Conservation (phyloP, 1,140 invertebrate species). For the Teleopsis dalmanni region DNA sequence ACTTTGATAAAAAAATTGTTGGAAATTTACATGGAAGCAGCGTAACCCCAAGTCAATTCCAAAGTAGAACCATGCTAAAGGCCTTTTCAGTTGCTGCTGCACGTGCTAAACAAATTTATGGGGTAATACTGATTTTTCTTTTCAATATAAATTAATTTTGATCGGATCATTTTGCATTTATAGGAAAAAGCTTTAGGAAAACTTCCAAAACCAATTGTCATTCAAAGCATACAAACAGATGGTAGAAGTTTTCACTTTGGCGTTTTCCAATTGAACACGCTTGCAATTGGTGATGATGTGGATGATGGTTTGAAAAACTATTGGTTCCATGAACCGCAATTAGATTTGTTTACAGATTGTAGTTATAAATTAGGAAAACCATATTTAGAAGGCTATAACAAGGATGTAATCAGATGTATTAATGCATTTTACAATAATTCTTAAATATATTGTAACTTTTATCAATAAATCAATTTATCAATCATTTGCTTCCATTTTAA, state of each 20-base stretch:
- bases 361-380: conserved; percentile 57
- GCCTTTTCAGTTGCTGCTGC: conserved; percentile 61
- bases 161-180: conserved; percentile 10
- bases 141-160: neutral
- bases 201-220: conserved; percentile 66
- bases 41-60: conserved; percentile 57
- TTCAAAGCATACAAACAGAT: conserved; percentile 74
- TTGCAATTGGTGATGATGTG: conserved; percentile 54
- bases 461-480: too few species aligned
- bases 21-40: conserved; percentile 60
- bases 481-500: too few species aligned
- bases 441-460: conserved; percentile 17
- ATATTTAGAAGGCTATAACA: conserved; percentile 64
- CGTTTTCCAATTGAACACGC: conserved; percentile 77
- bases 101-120: conserved; percentile 64
- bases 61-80: conserved; percentile 61
- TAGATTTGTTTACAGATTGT: conserved; percentile 62
- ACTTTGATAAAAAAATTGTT: conserved; percentile 56
- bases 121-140: conserved; percentile 45
- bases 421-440: conserved; percentile 66
- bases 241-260: conserved; percentile 69
- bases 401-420: conserved; percentile 66
- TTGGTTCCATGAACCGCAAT: conserved; percentile 58
- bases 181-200: conserved; percentile 53
- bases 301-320: conserved; percentile 61